These are phyloP conservation scores for Neomicropteryx cornuta DNA, from an alignment of 1,140 invertebrate genomes.

Conservation along the genomic window DNA sequence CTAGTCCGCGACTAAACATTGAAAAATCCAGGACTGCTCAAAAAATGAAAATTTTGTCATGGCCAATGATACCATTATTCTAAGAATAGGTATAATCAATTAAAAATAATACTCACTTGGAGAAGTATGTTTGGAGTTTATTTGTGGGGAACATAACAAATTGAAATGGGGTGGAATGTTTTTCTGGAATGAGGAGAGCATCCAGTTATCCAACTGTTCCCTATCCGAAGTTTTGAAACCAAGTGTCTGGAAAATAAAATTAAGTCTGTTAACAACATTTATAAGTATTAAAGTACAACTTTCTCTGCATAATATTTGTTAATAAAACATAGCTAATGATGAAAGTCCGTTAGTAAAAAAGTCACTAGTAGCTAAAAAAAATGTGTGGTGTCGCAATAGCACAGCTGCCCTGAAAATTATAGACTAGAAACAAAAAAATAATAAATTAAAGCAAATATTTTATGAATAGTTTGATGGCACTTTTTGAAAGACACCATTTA, in stretches of 20 bases:
- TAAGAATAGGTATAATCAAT: not conserved
- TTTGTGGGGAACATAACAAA: conserved; percentile 47
- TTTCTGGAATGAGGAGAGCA: conserved; percentile 67
- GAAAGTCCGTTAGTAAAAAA: no score
- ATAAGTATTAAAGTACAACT: not conserved
- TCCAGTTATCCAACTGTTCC: conserved; percentile 69
- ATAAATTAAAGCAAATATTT: no score
- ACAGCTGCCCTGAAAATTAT: no score
- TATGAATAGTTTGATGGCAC: no score
- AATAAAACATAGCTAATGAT: not conserved
- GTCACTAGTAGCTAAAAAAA: no score
- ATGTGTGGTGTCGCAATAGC: no score
- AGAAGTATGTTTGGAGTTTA: conserved; percentile 34
- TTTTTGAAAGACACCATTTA: no score
- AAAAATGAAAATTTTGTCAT: not conserved
- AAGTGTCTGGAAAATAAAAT: conserved; percentile 48
- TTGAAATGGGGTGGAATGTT: conserved; percentile 73
- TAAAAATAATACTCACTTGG: conserved; percentile 37
- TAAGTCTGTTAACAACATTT: not conserved
- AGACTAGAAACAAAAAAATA: no score
- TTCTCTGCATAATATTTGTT: not conserved
- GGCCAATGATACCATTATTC: not conserved
- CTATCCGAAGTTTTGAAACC: conserved; percentile 64
- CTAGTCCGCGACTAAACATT: no score
- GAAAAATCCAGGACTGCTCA: no score